Evolutionary conservation across 1,140 invertebrate genomes (phyloP), one percentile per base, ranked within the genome.

Genomic region (Centruroides vittatus): DNA sequence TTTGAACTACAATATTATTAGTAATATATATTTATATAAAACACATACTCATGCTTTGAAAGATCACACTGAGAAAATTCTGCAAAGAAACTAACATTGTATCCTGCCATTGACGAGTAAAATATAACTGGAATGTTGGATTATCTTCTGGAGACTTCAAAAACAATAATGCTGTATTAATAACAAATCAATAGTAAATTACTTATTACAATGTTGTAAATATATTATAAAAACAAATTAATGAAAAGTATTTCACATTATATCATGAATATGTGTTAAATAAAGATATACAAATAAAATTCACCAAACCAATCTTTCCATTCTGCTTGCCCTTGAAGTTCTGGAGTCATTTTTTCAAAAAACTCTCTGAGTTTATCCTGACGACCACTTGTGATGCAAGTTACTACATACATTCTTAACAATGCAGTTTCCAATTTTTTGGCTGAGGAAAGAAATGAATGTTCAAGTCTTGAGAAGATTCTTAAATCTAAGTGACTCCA

Each of bases 261-360:
- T 23, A 23, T 23, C 23, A 23, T 23, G 2, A 23, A 23, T 23
- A 23, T 23, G 23, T 23, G 23, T 23, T 23, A 23, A 23, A 23
- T 23, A 23, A 23, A 23, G 23, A 23, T 23, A 23, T 23, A 23
- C 23, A 23, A 23, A 23, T 23, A 23, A 23, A 23, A 23, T 23
- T 23, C 23, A 96, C 92, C 86, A 78, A 96, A 97, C 93, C 93
- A 98, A 68, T 97, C 93, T 71, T 86, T 93, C 90, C 93, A 98
- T 71, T 95, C 92, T 58, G 80, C 78, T 72, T 93, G 89, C 59
- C 84, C 85, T 71, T 93, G 89, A 36, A 96, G 70, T 69, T 96
- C 89, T 56, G 84, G 78, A 5, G 88, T 81, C 81, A 96, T 83
- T 77, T 87, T 92, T 36, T 80, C 80, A 72, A 97, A 90, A 74